A percentile compares a stretch with the other conserved stretches of the same genome.
phyloP scores from a whole-genome alignment of 2,888 invertebrate genomes.

The Brenthis ino region DNA sequence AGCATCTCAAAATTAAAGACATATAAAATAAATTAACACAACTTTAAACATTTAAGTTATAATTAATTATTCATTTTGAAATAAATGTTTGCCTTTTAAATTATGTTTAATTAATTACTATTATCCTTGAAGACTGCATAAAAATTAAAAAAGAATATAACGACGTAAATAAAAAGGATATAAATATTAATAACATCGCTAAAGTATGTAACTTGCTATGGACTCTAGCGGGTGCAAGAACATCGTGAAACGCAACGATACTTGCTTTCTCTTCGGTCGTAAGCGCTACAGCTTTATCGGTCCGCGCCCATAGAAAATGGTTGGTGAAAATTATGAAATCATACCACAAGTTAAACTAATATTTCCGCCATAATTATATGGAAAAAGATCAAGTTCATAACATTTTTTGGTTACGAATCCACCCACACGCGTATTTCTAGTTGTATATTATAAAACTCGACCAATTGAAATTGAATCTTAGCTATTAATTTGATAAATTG shows the following conservation, averaged over 20 bases:
- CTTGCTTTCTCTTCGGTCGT: conserved; percentile 69
- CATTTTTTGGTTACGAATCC: neutral
- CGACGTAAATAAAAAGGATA: neutral
- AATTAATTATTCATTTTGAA: conserved; percentile 8
- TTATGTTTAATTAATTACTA: neutral
- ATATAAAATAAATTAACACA: neutral
- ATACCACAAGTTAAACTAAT: conserved; percentile 43
- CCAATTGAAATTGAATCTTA: no score
- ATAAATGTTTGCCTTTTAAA: neutral
- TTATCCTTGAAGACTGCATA: neutral
- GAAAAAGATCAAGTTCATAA: conserved; percentile 6
- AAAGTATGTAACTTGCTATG: conserved; percentile 45
- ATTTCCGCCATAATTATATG: conserved; percentile 25
- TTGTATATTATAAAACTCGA: no score
- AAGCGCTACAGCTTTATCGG: conserved; percentile 58
- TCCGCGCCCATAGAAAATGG: conserved; percentile 64
- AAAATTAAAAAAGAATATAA: conserved; percentile 12
- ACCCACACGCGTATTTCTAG: no score
- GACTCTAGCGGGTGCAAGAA: conserved; percentile 53
- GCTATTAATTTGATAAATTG: no score
- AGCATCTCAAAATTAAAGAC: neutral
- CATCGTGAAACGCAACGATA: conserved; percentile 69
- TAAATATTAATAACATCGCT: conserved; percentile 39
- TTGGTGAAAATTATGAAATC: conserved; percentile 72
- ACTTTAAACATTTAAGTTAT: neutral